Evolutionary conservation across 1,140 invertebrate species (phyloP).

Genomic region (Bombus superbus): DNA sequence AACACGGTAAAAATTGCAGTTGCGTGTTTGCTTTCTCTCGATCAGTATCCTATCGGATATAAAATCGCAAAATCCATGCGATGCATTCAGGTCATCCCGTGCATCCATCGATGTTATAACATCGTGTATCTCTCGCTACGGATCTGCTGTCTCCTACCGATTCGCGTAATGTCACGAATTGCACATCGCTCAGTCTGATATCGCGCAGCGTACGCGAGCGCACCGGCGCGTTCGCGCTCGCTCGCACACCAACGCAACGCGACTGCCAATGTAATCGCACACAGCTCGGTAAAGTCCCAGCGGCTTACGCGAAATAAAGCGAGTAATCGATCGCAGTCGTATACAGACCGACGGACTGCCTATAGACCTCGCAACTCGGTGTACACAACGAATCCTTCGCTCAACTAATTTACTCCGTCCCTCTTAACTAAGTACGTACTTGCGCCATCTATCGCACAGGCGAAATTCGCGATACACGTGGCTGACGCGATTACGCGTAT

Average conservation of each 20-base stretch:
- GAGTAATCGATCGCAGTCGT: slow-evolving; percentile 56
- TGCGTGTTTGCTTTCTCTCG: slow-evolving; percentile 41
- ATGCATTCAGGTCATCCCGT: slow-evolving; percentile 33
- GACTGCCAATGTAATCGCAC: slow-evolving; percentile 41
- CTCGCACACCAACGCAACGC: neutral
- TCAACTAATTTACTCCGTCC: slow-evolving; percentile 10
- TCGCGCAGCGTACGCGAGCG: slow-evolving; percentile 3
- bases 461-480: slow-evolving; percentile 7
- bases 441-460: neutral
- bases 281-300: slow-evolving; percentile 28
- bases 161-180: slow-evolving; percentile 34
- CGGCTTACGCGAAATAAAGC: slow-evolving; percentile 59
- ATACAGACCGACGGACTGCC: neutral
- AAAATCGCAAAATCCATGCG: slow-evolving; percentile 58
- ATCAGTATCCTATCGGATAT: slow-evolving; percentile 59
- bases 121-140: slow-evolving; percentile 33
- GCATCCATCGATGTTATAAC: slow-evolving; percentile 43
- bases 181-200: neutral
- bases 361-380: neutral
- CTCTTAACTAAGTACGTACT: too few species aligned
- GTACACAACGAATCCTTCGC: slow-evolving; percentile 18
- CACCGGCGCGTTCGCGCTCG: neutral
- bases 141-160: slow-evolving; percentile 21
- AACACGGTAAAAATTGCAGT: slow-evolving; percentile 47
- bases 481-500: too few species aligned